Conservation (phyloP, 2,113 vertebrate species). For the Tiliqua scincoides region DNA sequence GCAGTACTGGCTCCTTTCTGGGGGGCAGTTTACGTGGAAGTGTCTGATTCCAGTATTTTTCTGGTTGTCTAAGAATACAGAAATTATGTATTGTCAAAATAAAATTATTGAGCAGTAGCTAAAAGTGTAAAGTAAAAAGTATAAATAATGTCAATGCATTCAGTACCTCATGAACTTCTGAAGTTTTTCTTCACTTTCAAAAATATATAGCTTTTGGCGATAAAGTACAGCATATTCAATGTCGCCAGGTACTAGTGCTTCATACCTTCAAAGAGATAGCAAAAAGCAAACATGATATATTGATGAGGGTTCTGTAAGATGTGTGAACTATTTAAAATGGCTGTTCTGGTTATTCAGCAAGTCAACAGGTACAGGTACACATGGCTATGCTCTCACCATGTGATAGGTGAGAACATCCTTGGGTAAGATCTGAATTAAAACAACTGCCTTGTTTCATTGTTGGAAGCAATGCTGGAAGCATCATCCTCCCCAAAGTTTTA, state of each 20-base stretch:
- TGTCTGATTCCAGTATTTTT: conserved; percentile 86
- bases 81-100: conserved; percentile 23
- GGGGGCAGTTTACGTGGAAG: conserved; percentile 91
- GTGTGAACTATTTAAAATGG: not conserved
- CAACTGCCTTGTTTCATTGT: not conserved
- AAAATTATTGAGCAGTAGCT: not conserved
- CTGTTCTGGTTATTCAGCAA: not conserved
- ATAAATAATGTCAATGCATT: conserved; percentile 35
- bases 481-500: not conserved
- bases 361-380: not conserved
- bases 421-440: conserved; percentile 6
- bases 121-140: conserved; percentile 1
- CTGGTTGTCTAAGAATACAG: conserved; percentile 80
- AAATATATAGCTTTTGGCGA: conserved; percentile 83
- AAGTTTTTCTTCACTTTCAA: conserved; percentile 86
- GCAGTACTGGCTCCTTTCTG: conserved; percentile 79
- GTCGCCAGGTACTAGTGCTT: conserved; percentile 87
- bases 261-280: conserved; percentile 79
- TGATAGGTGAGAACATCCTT: not conserved
- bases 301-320: conserved; percentile 6
- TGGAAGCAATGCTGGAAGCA: not conserved
- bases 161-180: conserved; percentile 88
- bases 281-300: conserved; percentile 30
- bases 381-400: not conserved
- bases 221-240: conserved; percentile 85